Conservation (phyloP, 2,113 vertebrate genomes). For the Cromileptes altivelis region DNA sequence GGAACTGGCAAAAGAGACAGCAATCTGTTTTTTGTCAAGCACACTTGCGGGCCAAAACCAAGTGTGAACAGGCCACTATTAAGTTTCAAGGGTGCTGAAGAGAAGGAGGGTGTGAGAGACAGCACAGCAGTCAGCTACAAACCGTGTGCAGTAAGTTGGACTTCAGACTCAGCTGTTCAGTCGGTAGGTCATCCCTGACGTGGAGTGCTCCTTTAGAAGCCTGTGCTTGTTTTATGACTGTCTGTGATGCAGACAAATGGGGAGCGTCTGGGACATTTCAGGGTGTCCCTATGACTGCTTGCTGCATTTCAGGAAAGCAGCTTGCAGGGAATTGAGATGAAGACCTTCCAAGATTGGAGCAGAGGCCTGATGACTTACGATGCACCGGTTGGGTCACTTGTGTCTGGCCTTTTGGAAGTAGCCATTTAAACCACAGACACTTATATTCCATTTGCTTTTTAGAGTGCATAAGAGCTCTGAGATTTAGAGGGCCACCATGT, state of each 20-base stretch:
- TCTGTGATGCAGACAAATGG: slow-evolving; percentile 44
- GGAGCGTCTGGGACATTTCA: slow-evolving; percentile 20
- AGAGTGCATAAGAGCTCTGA: slow-evolving; percentile 35
- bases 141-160: neutral
- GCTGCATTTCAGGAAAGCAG: slow-evolving; percentile 1
- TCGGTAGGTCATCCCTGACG: slow-evolving; percentile 29
- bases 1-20: slow-evolving; percentile 44
- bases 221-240: slow-evolving; percentile 41
- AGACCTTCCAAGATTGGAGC: neutral
- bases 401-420: slow-evolving; percentile 37
- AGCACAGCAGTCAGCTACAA: slow-evolving; percentile 10
- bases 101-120: slow-evolving; percentile 35
- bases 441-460: slow-evolving; percentile 49
- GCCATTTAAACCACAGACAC: slow-evolving; percentile 39
- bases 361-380: slow-evolving; percentile 42
- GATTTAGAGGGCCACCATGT: slow-evolving; percentile 59
- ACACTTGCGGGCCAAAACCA: slow-evolving; percentile 34
- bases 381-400: slow-evolving; percentile 33
- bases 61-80: slow-evolving; percentile 33
- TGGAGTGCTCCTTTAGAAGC: slow-evolving; percentile 24
- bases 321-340: slow-evolving; percentile 5
- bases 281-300: neutral
- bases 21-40: slow-evolving; percentile 66
- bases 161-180: slow-evolving; percentile 47
- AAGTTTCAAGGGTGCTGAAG: slow-evolving; percentile 25